Evolutionary conservation across 1,140 invertebrate species (phyloP).

Genomic region (Ostrea edulis): DNA sequence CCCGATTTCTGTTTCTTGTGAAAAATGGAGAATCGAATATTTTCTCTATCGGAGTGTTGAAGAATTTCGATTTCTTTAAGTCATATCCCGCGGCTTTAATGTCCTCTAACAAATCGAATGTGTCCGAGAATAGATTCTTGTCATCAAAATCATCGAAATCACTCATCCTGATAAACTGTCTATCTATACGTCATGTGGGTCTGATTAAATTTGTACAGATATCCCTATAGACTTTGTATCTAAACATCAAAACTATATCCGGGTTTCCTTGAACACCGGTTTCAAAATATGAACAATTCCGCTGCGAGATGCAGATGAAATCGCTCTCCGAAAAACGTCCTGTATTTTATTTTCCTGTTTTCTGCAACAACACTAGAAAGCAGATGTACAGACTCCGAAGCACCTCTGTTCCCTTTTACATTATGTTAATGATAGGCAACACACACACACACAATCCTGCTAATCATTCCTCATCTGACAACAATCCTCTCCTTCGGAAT

Average conservation of each 20-base stretch:
- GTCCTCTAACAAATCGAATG: conserved; percentile 54
- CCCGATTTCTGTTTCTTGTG: conserved; percentile 23
- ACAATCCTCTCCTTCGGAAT: neutral
- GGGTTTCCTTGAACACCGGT: neutral
- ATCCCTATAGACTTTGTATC: neutral
- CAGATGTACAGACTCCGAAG: neutral
- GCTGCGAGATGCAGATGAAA: neutral
- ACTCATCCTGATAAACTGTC: conserved; percentile 2
- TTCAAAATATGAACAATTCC: neutral
- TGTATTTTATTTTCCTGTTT: conserved; percentile 1
- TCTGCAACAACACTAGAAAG: neutral
- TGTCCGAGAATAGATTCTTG: conserved; percentile 46
- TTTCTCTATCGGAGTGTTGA: conserved; percentile 47
- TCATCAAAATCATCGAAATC: conserved; percentile 57
- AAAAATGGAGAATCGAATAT: conserved; percentile 48
- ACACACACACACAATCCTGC: neutral
- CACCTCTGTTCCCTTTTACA: conserved; percentile 17
- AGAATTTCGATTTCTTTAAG: conserved; percentile 53
- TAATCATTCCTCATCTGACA: conserved; percentile 30
- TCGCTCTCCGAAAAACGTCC: neutral
- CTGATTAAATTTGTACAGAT: neutral
- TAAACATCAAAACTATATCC: neutral
- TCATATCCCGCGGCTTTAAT: conserved; percentile 53
- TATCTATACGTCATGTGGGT: neutral
- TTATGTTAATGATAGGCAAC: conserved; percentile 35